phyloP scores from a whole-genome alignment of 2,113 vertebrate genomes.

The Salvator merianae region DNA sequence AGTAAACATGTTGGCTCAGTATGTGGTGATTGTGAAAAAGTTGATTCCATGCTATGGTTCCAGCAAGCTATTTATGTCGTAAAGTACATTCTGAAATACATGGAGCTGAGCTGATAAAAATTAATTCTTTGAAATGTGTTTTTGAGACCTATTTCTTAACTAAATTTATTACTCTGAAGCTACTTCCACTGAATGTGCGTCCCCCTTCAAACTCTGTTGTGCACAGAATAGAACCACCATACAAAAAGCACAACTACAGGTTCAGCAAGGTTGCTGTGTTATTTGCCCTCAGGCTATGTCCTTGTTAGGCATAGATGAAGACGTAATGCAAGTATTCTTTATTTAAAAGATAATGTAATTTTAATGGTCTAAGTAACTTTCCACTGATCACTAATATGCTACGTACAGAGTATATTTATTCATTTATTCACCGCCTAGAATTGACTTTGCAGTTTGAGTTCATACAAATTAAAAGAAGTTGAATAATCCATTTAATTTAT shows the following conservation, averaged over 20 bases:
- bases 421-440: conserved; percentile 21
- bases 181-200: too few relatives aligned
- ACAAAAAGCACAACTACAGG: neutral
- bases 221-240: neutral
- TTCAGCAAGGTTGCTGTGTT: conserved; percentile 20
- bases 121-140: too few relatives aligned
- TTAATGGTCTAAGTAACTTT: conserved; percentile 8
- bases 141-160: too few relatives aligned
- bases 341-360: neutral
- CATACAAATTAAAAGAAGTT: conserved; percentile 24
- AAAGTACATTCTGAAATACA: too few relatives aligned
- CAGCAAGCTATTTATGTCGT: too few relatives aligned
- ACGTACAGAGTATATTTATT: neutral
- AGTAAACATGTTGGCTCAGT: too few relatives aligned
- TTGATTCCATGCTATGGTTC: too few relatives aligned
- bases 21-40: too few relatives aligned
- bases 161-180: too few relatives aligned
- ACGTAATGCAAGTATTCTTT: neutral
- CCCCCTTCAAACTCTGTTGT: neutral
- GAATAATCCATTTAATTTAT: conserved; percentile 18
- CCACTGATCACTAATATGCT: conserved; percentile 4
- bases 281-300: conserved; percentile 13
- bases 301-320: neutral
- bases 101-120: too few relatives aligned
- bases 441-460: neutral